A percentile compares a stretch with the other conserved stretches of the same genome.
phyloP scores from a whole-genome alignment of 2,888 invertebrate species.

The Orchestes rusci region DNA sequence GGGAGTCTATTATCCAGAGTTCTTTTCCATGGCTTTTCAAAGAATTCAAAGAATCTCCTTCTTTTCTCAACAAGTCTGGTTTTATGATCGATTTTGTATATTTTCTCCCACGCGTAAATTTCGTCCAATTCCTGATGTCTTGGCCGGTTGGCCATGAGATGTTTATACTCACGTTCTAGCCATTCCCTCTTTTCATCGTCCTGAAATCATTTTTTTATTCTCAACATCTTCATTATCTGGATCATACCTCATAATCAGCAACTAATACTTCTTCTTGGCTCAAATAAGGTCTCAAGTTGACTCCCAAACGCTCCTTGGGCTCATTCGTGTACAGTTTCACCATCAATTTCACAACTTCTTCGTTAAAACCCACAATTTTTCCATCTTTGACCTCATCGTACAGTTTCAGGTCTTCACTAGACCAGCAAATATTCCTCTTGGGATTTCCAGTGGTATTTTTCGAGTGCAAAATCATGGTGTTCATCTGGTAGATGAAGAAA shows the following conservation, averaged over 20 bases:
- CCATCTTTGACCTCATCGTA: slow-evolving; percentile 68
- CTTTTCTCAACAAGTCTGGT: slow-evolving; percentile 62
- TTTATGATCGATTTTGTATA: slow-evolving; percentile 68
- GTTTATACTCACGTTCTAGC: slow-evolving; percentile 62
- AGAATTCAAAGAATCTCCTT: slow-evolving; percentile 62
- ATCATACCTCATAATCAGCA: slow-evolving; percentile 54
- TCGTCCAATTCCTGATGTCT: slow-evolving; percentile 58
- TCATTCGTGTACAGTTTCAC: slow-evolving; percentile 67
- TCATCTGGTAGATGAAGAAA: slow-evolving; percentile 86
- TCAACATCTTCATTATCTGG: background rate
- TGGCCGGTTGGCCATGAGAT: slow-evolving; percentile 61
- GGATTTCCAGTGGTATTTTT: slow-evolving; percentile 58
- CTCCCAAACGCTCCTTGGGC: slow-evolving; percentile 53
- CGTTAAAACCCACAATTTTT: slow-evolving; percentile 71
- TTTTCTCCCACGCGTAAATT: slow-evolving; percentile 72
- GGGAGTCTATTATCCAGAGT: slow-evolving; percentile 60
- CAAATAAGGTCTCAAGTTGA: slow-evolving; percentile 69
- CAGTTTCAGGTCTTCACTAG: slow-evolving; percentile 61
- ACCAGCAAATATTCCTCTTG: slow-evolving; percentile 74
- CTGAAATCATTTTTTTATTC: slow-evolving; percentile 9
- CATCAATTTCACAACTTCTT: slow-evolving; percentile 64
- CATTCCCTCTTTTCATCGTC: slow-evolving; percentile 62
- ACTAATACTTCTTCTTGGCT: slow-evolving; percentile 50
- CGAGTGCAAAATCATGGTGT: slow-evolving; percentile 66
- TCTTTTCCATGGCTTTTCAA: slow-evolving; percentile 55